Percentiles rank a stretch among this genome's conserved stretches.
Evolutionary conservation across 2,113 vertebrate species (phyloP).

Genomic region (Takifugu flavidus): DNA sequence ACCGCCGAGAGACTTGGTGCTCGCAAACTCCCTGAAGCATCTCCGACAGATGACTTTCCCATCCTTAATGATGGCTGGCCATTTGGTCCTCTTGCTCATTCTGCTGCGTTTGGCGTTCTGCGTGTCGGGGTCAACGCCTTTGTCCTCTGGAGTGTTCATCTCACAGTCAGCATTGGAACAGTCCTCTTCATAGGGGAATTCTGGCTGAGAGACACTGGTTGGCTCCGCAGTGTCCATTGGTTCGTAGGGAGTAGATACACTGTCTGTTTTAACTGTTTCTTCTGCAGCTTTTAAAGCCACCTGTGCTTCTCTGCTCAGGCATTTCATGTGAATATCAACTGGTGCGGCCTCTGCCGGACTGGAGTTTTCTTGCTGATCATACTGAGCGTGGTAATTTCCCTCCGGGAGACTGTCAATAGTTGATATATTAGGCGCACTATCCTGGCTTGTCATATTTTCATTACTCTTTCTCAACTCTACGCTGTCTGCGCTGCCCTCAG

Average conservation of each 20-base stretch:
- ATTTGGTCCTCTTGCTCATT: slow-evolving; percentile 84
- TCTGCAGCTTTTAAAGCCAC: slow-evolving; percentile 35
- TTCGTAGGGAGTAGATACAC: slow-evolving; percentile 36
- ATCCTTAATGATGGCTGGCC: slow-evolving; percentile 96
- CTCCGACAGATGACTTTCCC: slow-evolving; percentile 97
- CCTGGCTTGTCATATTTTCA: slow-evolving; percentile 44
- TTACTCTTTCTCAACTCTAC: slow-evolving; percentile 56
- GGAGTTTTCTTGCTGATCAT: slow-evolving; percentile 67
- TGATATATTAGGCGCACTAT: slow-evolving; percentile 58
- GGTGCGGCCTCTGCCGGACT: slow-evolving; percentile 71
- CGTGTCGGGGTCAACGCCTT: slow-evolving; percentile 67
- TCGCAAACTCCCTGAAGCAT: slow-evolving; percentile 95
- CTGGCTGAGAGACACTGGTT: slow-evolving; percentile 46
- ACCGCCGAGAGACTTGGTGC: slow-evolving; percentile 95
- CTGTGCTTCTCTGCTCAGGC: slow-evolving; percentile 49
- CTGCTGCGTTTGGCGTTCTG: slow-evolving; percentile 88
- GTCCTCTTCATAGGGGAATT: slow-evolving; percentile 62
- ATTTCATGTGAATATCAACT: slow-evolving; percentile 76
- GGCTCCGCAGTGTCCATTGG: slow-evolving; percentile 59
- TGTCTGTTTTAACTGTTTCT: slow-evolving; percentile 53
- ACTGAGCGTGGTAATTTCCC: slow-evolving; percentile 62
- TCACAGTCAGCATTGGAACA: slow-evolving; percentile 63
- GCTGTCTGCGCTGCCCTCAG: slow-evolving; percentile 49
- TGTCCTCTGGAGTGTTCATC: slow-evolving; percentile 45
- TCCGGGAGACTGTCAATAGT: slow-evolving; percentile 65